Percentiles rank a stretch among this genome's conserved stretches.
Conservation (phyloP, 1,140 invertebrate genomes). For the Cydia strobilella region DNA sequence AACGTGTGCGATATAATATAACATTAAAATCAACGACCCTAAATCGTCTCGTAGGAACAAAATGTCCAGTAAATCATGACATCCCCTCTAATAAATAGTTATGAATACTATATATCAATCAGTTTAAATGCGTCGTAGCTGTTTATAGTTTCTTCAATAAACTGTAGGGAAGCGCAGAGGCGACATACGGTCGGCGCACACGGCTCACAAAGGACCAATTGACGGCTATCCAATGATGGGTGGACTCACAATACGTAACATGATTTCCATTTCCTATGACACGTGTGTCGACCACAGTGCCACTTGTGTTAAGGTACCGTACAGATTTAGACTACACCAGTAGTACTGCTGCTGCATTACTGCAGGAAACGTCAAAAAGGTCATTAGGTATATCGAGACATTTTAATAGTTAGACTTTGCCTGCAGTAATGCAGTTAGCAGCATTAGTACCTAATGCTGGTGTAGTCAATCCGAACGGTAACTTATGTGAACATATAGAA, state of each 20-base stretch:
- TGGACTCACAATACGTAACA: constrained; percentile 39
- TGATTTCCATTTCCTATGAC: constrained; percentile 33
- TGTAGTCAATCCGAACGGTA: too few relatives aligned
- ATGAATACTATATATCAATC: constrained; percentile 39
- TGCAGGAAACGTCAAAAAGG: too few relatives aligned
- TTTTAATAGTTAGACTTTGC: too few relatives aligned
- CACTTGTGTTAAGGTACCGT: not conserved
- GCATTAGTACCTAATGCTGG: too few relatives aligned
- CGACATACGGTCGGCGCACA: constrained; percentile 47
- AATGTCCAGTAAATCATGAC: constrained; percentile 21
- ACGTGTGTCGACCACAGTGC: not conserved
- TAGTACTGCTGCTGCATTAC: too few relatives aligned
- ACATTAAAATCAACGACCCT: constrained; percentile 8
- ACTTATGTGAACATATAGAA: too few relatives aligned
- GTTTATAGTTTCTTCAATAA: constrained; percentile 62
- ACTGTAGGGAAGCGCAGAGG: constrained; percentile 54
- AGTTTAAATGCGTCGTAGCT: constrained; percentile 47
- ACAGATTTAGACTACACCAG: too few relatives aligned
- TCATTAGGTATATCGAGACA: too few relatives aligned
- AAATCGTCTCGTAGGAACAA: constrained; percentile 18
- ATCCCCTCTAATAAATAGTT: constrained; percentile 29
- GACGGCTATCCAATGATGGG: constrained; percentile 50
- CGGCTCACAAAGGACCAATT: constrained; percentile 66
- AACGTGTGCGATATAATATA: not conserved
- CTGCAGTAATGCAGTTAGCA: too few relatives aligned